Evolutionary conservation across 2,113 vertebrate species (phyloP), one percentile per base, ranked within the genome.

Genomic region (Lipophrys pholis): DNA sequence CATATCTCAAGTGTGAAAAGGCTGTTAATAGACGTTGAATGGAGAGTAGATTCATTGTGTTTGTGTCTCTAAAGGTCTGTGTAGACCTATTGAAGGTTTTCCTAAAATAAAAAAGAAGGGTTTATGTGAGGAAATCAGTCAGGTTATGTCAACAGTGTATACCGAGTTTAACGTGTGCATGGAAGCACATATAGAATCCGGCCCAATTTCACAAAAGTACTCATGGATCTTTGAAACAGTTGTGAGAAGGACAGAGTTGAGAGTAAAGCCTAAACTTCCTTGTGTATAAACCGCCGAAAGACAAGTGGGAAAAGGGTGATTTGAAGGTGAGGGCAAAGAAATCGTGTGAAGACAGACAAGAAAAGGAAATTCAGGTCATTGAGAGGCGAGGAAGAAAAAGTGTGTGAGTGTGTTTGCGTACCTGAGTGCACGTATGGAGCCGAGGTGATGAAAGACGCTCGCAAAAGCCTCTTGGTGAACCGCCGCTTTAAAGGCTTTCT

Each of bases 371-470:
- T 7, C 9, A 58, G 6, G 9, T 17, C 10, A 11, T 21, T 3
- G 8, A 64, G 41, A 35, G 6, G 21, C 14, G 48, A n/a, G 14
- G 17, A 38, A 36, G 15, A 53, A 35, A 36, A 11, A 8, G 21
- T 39, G 42, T 16, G 35, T 63, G 45, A 36, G 15, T 48, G 36
- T 79, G 46, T 82, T 80, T 78, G 42, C 74, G 80, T 52, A 73
- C 64, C 73, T 74, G 73, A 79, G 48, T 55, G 57, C 17, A 67
- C 40, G 30, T 66, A 30, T 38, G 36, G 42, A 36, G 50, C 17
- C 9, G 17, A 67, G 62, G 65, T 66, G 81, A 46, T 79, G 79
- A 84, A 63, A 78, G 60, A 61, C 14, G 21, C 45, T 64, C 3
- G 70, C 17, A 6, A 60, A 60, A 76, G 40, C 50, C 73, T 61